These are phyloP conservation scores for Oscheius sp. DNA, from an alignment of 2,888 invertebrate species.

Conservation along the genomic window DNA sequence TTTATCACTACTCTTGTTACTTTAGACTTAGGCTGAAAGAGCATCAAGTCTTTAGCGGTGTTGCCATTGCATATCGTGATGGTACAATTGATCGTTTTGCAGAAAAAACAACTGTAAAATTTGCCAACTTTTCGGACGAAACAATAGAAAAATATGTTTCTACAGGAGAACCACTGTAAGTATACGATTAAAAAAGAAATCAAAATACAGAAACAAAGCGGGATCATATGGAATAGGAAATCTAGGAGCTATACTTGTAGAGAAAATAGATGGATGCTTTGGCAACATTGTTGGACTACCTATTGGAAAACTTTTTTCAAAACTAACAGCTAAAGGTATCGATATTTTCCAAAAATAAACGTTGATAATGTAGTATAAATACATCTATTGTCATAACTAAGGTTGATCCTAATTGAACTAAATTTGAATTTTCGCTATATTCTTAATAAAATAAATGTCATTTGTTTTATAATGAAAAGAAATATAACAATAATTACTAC, in stretches of 20 bases:
- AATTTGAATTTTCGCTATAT: neutral
- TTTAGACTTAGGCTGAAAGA: conserved; percentile 43
- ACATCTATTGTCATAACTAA: no score
- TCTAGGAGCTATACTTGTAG: conserved; percentile 83
- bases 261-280: conserved; percentile 83
- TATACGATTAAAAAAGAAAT: neutral
- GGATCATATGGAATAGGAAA: conserved; percentile 92
- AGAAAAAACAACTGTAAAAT: conserved; percentile 83
- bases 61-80: conserved; percentile 76
- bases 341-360: neutral
- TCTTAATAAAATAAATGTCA: no score
- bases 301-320: conserved; percentile 71
- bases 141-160: conserved; percentile 85
- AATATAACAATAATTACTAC: no score
- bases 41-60: conserved; percentile 88
- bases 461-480: no score
- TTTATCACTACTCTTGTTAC: neutral
- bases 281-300: conserved; percentile 90
- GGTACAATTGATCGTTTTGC: conserved; percentile 66
- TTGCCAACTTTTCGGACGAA: conserved; percentile 80
- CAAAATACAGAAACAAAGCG: conserved; percentile 76
- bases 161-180: conserved; percentile 87
- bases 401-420: no score
- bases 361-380: no score
- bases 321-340: conserved; percentile 12